Percentiles rank a stretch among this genome's conserved stretches.
These are phyloP conservation scores for Tiliqua scincoides DNA, from an alignment of 2,113 vertebrate genomes.

Conservation along the genomic window DNA sequence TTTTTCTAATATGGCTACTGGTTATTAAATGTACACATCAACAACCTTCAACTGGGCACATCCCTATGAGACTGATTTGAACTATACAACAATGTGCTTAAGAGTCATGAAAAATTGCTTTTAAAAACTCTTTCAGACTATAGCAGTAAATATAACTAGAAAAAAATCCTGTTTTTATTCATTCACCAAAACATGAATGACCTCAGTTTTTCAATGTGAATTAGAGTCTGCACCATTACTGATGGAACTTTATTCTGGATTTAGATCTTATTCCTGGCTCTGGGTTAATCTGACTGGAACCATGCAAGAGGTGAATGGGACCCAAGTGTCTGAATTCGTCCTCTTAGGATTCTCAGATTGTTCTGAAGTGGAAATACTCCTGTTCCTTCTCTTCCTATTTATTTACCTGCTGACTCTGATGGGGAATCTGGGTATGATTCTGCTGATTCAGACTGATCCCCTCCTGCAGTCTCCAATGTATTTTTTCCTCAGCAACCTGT, in stretches of 20 bases:
- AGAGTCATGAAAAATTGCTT: no score
- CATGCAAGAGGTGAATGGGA: constrained; percentile 24
- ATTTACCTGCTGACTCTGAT: constrained; percentile 41
- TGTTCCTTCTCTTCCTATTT: constrained; percentile 57
- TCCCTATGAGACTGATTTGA: no score
- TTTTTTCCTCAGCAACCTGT: constrained; percentile 60
- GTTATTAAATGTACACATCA: not conserved
- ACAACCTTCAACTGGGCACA: not conserved
- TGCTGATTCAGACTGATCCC: constrained; percentile 43
- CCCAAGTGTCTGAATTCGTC: constrained; percentile 57
- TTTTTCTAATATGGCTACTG: no score
- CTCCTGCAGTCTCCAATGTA: constrained; percentile 60
- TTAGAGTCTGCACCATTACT: not conserved
- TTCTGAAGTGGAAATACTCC: constrained; percentile 20
- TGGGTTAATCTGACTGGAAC: not conserved
- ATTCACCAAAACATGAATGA: not conserved
- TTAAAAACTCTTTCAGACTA: no score
- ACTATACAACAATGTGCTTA: no score
- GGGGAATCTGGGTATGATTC: constrained; percentile 60
- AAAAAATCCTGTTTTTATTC: no score
- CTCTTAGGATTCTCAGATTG: constrained; percentile 54
- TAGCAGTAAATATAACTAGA: no score
- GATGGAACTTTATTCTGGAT: not conserved
- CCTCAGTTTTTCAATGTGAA: not conserved
- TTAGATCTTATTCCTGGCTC: not conserved